Base-by-base conservation (phyloP, 2,888 invertebrate genomes). In the Selenia dentaria region DNA sequence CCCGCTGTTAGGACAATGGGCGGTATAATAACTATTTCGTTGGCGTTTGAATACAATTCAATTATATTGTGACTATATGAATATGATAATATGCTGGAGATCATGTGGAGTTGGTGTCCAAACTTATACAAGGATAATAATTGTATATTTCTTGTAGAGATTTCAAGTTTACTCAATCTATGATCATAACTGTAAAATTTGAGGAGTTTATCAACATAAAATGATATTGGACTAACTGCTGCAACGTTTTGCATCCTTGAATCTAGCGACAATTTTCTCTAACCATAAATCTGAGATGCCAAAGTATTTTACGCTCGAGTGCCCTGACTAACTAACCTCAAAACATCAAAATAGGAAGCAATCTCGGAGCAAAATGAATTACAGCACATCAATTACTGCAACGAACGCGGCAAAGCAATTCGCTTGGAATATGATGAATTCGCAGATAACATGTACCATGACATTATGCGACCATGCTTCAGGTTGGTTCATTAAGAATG, bases 401-500 rank as follows among this genome's bases (percentile, higher is more conserved):
- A 36, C 46, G 33, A 36, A 31, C 44, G 38, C 38, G 22, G 36
- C 32, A 41, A 26, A 42, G 43, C 36, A 28, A 38, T 20, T 16
- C 24, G 11, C 29, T 34, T 24, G 35, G 35, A 42, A 44, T 49
- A 55, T 53, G 53, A 58, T 55, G 44, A 45, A 53, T 56, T 56
- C 25, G 32, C 51, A 51, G 50, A 53, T 56, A 56, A 48, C 36
- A 34, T 37, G 37, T 46, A 45, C 32, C 25, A 40, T 56, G 53
- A 53, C 54, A 50, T 48, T 53, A 42, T 40, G 42, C 45, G 28
- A 36, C 43, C 35, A 35, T 43, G 42, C 42, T 39, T 51, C 37
- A 49, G 38, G 44, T 31, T 31, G 57, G 61, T 65, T 70, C 68
- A 69, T 65, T 70, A 62, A 62, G 61, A 60, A 64, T 66, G 67